Evolutionary conservation across 2,888 invertebrate genomes (phyloP).

Genomic region (Nomada ruficornis): DNA sequence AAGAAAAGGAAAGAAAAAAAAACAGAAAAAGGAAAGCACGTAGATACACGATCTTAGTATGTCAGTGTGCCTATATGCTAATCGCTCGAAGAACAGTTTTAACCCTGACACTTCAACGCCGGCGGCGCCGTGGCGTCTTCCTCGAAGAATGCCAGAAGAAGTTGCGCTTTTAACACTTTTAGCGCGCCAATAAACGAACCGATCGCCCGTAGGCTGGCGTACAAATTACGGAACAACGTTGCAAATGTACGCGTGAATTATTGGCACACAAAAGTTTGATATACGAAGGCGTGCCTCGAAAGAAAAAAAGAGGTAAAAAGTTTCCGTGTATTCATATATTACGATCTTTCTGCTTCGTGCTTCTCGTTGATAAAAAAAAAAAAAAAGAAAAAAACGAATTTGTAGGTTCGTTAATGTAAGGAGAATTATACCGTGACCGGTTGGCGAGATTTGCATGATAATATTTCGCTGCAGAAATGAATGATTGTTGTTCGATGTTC

Average conservation of each 20-base stretch:
- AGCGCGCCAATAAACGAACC: conserved; percentile 40
- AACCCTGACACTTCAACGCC: conserved; percentile 52
- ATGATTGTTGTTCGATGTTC: neutral
- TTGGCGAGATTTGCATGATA: neutral
- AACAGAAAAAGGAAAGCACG: conserved; percentile 56
- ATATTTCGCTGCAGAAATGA: conserved; percentile 1
- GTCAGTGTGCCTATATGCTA: conserved; percentile 83
- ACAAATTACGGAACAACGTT: conserved; percentile 15
- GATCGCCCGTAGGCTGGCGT: neutral
- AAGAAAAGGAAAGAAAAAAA: conserved; percentile 6
- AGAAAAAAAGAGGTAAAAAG: too few relatives aligned
- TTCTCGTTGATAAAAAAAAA: neutral
- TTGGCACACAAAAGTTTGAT: neutral
- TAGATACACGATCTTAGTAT: conserved; percentile 79
- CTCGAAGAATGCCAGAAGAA: conserved; percentile 13
- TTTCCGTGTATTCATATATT: neutral
- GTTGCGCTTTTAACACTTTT: conserved; percentile 56
- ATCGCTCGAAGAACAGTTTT: conserved; percentile 70
- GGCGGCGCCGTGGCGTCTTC: conserved; percentile 26
- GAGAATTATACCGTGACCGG: neutral
- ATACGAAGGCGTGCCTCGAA: neutral
- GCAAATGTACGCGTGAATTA: conserved; percentile 11
- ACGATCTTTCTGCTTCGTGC: neutral
- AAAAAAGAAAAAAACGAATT: neutral
- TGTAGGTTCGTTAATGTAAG: conserved; percentile 10